Conservation (phyloP, 2,888 invertebrate genomes). For the Leptinotarsa tumamoca region DNA sequence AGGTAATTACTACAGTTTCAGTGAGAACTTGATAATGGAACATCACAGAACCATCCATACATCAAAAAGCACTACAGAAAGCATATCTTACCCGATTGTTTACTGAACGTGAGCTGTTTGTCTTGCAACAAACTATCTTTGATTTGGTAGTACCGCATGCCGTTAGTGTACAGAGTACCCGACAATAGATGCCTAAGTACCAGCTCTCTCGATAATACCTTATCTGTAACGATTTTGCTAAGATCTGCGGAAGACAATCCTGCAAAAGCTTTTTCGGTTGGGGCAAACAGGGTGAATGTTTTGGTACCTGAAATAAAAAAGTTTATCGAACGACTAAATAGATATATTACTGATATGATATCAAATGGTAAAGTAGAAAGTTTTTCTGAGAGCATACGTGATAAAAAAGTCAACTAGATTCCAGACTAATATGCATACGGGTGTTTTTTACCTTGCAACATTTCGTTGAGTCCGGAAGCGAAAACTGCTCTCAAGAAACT, state of each 20-base stretch:
- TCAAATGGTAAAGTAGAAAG: not conserved
- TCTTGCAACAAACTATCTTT: constrained; percentile 82
- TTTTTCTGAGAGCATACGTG: not conserved
- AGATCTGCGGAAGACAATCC: constrained; percentile 73
- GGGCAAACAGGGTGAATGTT: constrained; percentile 88
- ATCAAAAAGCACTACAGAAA: not conserved
- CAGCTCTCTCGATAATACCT: constrained; percentile 77
- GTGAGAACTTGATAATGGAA: no score
- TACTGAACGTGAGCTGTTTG: constrained; percentile 82
- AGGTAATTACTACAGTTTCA: no score
- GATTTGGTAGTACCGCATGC: constrained; percentile 89
- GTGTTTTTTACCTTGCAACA: constrained; percentile 72
- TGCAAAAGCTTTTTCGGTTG: constrained; percentile 85
- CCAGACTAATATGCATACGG: no score
- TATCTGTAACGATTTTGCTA: constrained; percentile 72
- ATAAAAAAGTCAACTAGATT: not conserved
- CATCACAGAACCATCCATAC: no score
- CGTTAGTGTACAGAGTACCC: constrained; percentile 85
- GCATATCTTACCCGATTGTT: constrained; percentile 74
- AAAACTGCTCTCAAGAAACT: constrained; percentile 82
- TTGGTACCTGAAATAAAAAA: constrained; percentile 73
- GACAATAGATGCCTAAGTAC: constrained; percentile 82
- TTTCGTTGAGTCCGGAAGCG: constrained; percentile 82
- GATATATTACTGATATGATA: no score
- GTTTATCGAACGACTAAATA: not conserved